Evolutionary conservation across 2,797 vertebrate species (phyloP).

Genomic region (Hydrolagus colliei): DNA sequence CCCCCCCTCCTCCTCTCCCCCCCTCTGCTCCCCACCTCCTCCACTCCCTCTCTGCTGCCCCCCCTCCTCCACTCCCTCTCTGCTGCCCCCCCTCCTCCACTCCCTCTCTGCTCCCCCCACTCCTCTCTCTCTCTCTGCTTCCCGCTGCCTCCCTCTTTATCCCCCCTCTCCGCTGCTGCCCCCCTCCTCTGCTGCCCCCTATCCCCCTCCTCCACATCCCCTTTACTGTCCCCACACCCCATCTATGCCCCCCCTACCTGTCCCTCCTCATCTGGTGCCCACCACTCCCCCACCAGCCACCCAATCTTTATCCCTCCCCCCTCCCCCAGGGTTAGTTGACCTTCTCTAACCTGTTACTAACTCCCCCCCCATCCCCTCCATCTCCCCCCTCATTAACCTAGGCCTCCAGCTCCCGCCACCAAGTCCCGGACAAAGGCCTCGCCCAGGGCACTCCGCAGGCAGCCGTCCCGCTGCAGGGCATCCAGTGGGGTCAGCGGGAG

Average conservation of each 20-base stretch:
- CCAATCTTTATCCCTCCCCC: constrained; percentile 20
- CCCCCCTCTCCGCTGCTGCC: constrained; percentile 36
- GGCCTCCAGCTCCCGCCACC: constrained; percentile 82
- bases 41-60: background rate
- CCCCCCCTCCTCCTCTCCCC: background rate
- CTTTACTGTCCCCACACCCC: constrained; percentile 39
- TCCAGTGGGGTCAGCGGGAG: constrained; percentile 56
- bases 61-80: background rate
- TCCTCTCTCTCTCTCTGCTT: too few species aligned
- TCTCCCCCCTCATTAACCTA: constrained; percentile 51
- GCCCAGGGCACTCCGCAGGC: constrained; percentile 69
- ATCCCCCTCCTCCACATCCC: constrained; percentile 38
- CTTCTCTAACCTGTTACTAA: constrained; percentile 86
- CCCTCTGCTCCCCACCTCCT: background rate
- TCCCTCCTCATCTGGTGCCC: too few species aligned
- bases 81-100: constrained; percentile 20
- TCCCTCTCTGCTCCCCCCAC: too few species aligned
- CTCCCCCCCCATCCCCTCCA: constrained; percentile 74
- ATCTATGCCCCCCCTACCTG: constrained; percentile 37
- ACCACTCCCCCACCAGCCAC: too few species aligned
- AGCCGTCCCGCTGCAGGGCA: constrained; percentile 64
- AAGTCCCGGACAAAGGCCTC: constrained; percentile 85
- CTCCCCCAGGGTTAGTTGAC: background rate
- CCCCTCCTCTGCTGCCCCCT: constrained; percentile 37
- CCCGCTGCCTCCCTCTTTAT: too few species aligned